These are phyloP conservation scores for Phyllopteryx taeniolatus DNA, from an alignment of 2,113 vertebrate genomes.

Conservation along the genomic window DNA sequence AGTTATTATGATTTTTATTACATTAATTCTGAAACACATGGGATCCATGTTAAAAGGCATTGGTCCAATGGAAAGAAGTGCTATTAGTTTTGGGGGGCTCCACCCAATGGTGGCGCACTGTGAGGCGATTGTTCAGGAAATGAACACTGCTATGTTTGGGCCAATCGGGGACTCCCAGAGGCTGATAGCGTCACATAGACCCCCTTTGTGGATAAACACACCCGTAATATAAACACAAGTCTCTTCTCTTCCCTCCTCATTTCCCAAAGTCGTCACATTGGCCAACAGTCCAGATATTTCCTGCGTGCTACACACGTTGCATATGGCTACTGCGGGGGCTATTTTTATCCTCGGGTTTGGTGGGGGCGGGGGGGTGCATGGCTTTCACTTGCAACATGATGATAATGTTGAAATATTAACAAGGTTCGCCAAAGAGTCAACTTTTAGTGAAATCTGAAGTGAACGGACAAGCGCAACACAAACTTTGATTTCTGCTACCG, in stretches of 20 bases:
- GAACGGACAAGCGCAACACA: no score
- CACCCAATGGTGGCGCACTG: constrained; percentile 37
- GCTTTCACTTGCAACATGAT: constrained; percentile 26
- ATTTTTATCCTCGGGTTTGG: constrained; percentile 62
- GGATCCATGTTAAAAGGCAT: neutral
- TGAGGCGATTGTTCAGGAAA: constrained; percentile 60
- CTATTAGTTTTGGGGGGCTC: neutral
- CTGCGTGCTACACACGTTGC: constrained; percentile 59
- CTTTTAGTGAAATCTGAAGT: neutral
- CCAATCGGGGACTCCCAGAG: constrained; percentile 61
- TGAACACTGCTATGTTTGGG: constrained; percentile 71
- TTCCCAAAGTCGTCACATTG: constrained; percentile 49
- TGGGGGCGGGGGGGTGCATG: constrained; percentile 20
- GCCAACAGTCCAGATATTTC: constrained; percentile 62
- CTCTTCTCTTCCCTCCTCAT: constrained; percentile 47
- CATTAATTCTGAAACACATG: no score
- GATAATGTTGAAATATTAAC: constrained; percentile 58
- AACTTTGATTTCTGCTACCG: no score
- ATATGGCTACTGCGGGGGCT: constrained; percentile 50
- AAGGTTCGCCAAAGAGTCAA: constrained; percentile 8
- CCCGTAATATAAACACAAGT: constrained; percentile 50
- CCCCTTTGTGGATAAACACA: constrained; percentile 62
- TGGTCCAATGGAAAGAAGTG: no score
- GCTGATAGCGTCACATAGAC: constrained; percentile 65
- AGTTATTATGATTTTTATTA: no score